Evolutionary conservation across 2,888 invertebrate genomes (phyloP), one percentile per base, ranked within the genome.

Genomic region (Conistra vaccinii): DNA sequence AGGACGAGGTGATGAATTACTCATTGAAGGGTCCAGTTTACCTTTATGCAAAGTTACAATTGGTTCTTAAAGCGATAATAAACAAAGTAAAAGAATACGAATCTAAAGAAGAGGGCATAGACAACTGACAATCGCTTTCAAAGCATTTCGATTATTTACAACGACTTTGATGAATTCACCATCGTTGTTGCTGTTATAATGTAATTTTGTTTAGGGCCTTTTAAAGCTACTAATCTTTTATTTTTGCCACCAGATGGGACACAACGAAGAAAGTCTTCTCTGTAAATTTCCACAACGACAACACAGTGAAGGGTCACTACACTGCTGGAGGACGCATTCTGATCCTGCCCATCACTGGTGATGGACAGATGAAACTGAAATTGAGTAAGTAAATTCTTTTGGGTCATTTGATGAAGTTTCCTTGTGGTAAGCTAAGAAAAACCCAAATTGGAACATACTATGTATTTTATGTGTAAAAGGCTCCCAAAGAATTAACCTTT

Each of bases 271-370:
- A 84, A 9, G 1, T 63, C 4, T 78, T 86, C 12, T 2, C 55
- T 3, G 35, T 87, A 17, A 29, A 53, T 14, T 86, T 78, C 32
- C 84, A 86, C 42, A 0, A 63, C 39, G 86, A 87, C n/a, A 58
- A 14, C n/a, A 14, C 63, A 23, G 63, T 78, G 20, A 85, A 89
- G 17, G 90, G 88, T 17, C 84, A 84, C 53, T 93, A 93, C 76
- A 90, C 84, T 1, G 92, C 92, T 10, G 80, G 76, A 6, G 91
- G 91, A 0, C 87, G 82, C 35, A 74, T 91, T 6, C 68, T 91
- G 29, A 89, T 91, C 51, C 69, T 91, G 10, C 91, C 91, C 0
- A 91, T 91, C 63, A 88, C 88, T 70, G 91, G 91, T 62, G 89
- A 91, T 68, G 91, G 91, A 0, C 84, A 89, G n/a, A 35, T 89